Evolutionary conservation across 2,797 vertebrate species (phyloP).

Genomic region (Silurus lanzhouensis): DNA sequence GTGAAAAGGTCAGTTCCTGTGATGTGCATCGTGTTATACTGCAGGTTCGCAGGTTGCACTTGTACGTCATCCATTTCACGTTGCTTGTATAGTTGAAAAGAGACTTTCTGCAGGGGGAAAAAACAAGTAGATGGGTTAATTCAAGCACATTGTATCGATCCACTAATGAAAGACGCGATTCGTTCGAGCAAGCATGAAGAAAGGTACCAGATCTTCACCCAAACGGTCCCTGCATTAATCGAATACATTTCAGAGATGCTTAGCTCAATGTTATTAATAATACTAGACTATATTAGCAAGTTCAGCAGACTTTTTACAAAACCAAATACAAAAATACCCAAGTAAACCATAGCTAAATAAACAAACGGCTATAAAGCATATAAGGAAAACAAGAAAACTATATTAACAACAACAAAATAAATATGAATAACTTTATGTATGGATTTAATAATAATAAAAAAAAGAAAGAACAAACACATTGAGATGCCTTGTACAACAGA

Average conservation of each 20-base stretch:
- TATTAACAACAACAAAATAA: too few species aligned
- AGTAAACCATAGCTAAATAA: too few species aligned
- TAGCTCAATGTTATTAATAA: not conserved
- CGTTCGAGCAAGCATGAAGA: too few species aligned
- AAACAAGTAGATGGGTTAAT: not conserved
- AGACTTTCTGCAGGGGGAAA: not conserved
- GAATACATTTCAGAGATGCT: not conserved
- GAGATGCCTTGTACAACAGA: not conserved
- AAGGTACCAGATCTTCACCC: not conserved
- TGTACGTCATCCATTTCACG: not conserved
- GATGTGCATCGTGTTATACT: not conserved
- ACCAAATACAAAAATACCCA: too few species aligned
- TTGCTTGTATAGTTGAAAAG: too few species aligned
- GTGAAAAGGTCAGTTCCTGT: slow-evolving; percentile 2
- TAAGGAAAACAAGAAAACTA: too few species aligned
- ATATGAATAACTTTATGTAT: not conserved
- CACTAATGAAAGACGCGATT: not conserved
- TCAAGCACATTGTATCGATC: not conserved
- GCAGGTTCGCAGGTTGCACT: not conserved
- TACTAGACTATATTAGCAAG: not conserved
- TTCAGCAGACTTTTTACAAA: too few species aligned
- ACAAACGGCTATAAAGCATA: too few species aligned
- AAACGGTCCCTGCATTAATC: not conserved
- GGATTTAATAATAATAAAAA: too few species aligned
- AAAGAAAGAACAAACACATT: too few species aligned